A percentile compares a stretch with the other conserved stretches of the same genome.
Conservation (phyloP, 2,888 invertebrate species). For the Lumbricus terrestris region DNA sequence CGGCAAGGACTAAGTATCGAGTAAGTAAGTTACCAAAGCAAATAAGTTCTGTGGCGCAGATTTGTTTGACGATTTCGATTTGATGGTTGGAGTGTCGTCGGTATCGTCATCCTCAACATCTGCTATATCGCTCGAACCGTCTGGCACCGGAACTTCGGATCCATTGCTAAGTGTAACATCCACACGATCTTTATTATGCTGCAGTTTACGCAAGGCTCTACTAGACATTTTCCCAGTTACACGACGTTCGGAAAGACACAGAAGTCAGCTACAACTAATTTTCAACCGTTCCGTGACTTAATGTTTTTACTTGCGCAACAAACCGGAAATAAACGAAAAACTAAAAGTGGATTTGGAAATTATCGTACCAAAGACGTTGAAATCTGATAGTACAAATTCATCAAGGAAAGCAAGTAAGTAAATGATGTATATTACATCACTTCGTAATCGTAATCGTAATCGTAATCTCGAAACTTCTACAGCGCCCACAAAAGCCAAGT, state of each 20-base stretch:
- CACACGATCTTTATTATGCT: not conserved
- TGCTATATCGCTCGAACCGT: not conserved
- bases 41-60: slow-evolving; percentile 7
- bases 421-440: no score
- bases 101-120: not conserved
- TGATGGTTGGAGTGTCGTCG: not conserved
- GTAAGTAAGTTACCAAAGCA: not conserved
- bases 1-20: not conserved
- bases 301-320: not conserved
- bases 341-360: not conserved
- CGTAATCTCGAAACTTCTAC: no score
- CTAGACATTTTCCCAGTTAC: not conserved
- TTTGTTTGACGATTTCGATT: not conserved
- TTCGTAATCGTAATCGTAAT: no score
- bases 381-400: no score
- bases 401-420: no score
- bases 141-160: not conserved
- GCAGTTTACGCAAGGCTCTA: not conserved
- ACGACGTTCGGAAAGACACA: not conserved
- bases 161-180: not conserved
- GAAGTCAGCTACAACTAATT: not conserved
- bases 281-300: not conserved
- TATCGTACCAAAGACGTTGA: no score
- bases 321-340: no score
- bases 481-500: no score